These are phyloP conservation scores for Chironomus striatipennis DNA, from an alignment of 1,140 invertebrate species.

Conservation along the genomic window DNA sequence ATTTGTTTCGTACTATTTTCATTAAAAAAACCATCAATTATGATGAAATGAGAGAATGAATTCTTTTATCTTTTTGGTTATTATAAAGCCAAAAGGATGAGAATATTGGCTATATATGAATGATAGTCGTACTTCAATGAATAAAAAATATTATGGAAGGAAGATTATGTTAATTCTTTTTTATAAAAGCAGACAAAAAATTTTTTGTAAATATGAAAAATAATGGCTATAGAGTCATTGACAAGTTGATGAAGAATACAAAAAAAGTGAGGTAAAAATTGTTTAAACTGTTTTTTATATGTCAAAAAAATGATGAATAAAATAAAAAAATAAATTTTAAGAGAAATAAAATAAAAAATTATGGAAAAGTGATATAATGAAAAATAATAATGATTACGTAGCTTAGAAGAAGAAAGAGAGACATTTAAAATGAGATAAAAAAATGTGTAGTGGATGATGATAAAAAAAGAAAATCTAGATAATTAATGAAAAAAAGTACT, in stretches of 20 bases:
- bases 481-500: neutral
- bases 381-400: constrained; percentile 15
- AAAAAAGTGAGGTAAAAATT: neutral
- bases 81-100: neutral
- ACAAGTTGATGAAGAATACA: constrained; percentile 8
- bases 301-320: neutral
- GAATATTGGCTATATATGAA: constrained; percentile 4
- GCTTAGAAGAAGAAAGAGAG: neutral
- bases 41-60: neutral
- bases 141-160: neutral
- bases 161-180: neutral
- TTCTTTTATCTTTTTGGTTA: neutral
- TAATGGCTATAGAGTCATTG: neutral
- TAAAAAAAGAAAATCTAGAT: neutral
- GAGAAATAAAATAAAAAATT: neutral
- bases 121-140: neutral
- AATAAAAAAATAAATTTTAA: constrained; percentile 8
- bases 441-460: neutral
- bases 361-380: constrained; percentile 18
- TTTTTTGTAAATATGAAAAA: neutral
- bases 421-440: neutral
- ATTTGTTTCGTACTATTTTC: constrained; percentile 4
- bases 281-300: constrained; percentile 23
- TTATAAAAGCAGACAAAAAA: neutral
- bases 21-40: neutral